phyloP scores from a whole-genome alignment of 2,113 vertebrate species.

The Axis porcinus region DNA sequence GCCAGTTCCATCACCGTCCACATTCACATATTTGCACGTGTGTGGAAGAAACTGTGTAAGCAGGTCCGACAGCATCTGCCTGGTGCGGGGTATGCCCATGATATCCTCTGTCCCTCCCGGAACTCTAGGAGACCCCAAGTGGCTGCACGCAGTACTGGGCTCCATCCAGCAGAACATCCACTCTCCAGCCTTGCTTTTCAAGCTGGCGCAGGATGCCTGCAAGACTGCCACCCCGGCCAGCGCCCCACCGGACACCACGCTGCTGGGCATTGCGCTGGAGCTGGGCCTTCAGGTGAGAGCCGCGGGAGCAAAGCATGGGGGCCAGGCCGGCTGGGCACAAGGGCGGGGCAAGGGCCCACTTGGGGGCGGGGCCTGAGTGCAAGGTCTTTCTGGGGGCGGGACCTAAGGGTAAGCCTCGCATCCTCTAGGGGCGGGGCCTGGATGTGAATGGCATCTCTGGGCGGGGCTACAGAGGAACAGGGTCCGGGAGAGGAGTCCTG shows the following conservation, averaged over 20 bases:
- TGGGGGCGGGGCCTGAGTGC: neutral
- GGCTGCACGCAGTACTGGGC: constrained; percentile 73
- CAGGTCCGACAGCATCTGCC: neutral
- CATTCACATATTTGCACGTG: neutral
- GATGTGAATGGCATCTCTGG: neutral
- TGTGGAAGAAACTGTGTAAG: neutral
- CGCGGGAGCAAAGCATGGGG: neutral
- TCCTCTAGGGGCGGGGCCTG: neutral
- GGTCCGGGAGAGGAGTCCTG: neutral
- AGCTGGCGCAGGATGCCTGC: constrained; percentile 77
- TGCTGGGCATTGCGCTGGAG: constrained; percentile 76
- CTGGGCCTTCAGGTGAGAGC: constrained; percentile 71
- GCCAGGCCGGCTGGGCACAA: fast-evolving
- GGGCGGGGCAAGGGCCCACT: neutral
- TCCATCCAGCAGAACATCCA: constrained; percentile 79
- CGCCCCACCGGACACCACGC: constrained; percentile 51
- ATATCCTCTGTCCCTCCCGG: neutral
- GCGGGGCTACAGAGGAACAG: neutral
- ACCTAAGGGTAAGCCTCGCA: neutral
- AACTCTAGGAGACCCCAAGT: constrained; percentile 72
- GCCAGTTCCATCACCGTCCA: neutral
- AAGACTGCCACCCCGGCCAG: constrained; percentile 72
- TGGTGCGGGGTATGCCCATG: neutral
- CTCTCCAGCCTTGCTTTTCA: constrained; percentile 74
- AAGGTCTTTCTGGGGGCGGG: neutral